Evolutionary conservation across 2,888 invertebrate genomes (phyloP), one percentile per base, ranked within the genome.

Genomic region (Acronicta psi): DNA sequence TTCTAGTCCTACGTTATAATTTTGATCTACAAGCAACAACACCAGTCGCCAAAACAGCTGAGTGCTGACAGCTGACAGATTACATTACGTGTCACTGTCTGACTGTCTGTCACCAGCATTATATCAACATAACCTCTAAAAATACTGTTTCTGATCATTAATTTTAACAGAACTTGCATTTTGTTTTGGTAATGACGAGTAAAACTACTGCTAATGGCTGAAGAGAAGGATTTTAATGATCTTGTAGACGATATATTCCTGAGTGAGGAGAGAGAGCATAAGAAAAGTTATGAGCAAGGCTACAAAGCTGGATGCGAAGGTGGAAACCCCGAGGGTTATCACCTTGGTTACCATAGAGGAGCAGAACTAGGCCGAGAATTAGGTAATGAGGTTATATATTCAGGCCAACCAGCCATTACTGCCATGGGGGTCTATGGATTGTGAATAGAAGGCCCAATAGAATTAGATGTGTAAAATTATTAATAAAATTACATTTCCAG

Each of bases 341-440:
- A 97, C 84, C 89, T 96, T 62, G 98, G 98, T 2, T 97, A 97
- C 83, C 96, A 97, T 66, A 95, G 96, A 86, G 97, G 97, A 10
- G 95, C 96, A 50, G 95, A 96, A 82, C 82, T 98, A 16, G 97
- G 97, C 3, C 95, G 96, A 43, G 97, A 97, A 89, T 88, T 98
- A 44, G 93, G 92, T 91, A 84, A 75, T 17, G 18, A 29, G 1
- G 2, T 41, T n/a, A n/a, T n/a, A n/a, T n/a, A n/a, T n/a, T n/a
- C n/a, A n/a, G n/a, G n/a, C n/a, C n/a, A n/a, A n/a, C n/a, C n/a
- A n/a, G n/a, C n/a, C n/a, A n/a, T n/a, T n/a, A n/a, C n/a, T n/a
- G n/a, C n/a, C n/a, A n/a, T n/a, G n/a, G n/a, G n/a, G n/a, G n/a
- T n/a, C n/a, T n/a, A n/a, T n/a, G n/a, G n/a, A n/a, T n/a, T n/a